A percentile compares a stretch with the other conserved stretches of the same genome.
phyloP scores from a whole-genome alignment of 2,888 invertebrate species.

The Meganola albula region DNA sequence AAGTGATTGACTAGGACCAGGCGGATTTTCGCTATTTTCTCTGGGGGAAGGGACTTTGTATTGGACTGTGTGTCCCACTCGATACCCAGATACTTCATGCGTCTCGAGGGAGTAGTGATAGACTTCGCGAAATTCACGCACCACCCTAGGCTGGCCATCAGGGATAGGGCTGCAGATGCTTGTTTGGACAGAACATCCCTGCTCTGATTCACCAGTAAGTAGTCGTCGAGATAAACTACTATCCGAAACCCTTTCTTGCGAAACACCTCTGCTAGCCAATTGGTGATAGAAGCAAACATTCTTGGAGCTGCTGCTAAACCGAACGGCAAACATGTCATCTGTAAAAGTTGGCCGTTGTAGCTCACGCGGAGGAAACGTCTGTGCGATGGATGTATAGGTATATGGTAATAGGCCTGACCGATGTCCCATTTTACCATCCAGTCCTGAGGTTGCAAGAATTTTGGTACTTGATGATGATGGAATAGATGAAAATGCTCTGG shows the following conservation, averaged over 20 bases:
- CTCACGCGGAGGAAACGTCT: not conserved
- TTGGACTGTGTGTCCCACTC: too few relatives aligned
- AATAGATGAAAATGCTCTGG: not conserved
- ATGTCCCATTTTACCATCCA: conserved; percentile 2
- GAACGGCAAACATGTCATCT: not conserved
- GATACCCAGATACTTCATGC: too few relatives aligned
- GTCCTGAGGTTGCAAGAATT: not conserved
- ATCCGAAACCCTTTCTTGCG: not conserved
- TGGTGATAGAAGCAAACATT: not conserved
- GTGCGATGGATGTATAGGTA: not conserved
- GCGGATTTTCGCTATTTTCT: too few relatives aligned
- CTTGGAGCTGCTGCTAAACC: not conserved
- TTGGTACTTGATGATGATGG: not conserved
- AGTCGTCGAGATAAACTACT: not conserved
- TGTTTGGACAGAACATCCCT: too few relatives aligned
- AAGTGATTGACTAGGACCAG: too few relatives aligned
- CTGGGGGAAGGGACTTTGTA: too few relatives aligned
- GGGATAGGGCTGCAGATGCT: too few relatives aligned
- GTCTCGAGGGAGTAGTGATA: too few relatives aligned
- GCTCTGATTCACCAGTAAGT: not conserved
- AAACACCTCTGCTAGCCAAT: not conserved
- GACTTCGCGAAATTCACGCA: too few relatives aligned
- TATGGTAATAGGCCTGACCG: conserved; percentile 1
- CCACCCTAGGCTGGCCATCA: too few relatives aligned
- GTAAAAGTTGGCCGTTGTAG: not conserved